Conservation (phyloP, 2,113 vertebrate species). For the Ctenodactylus gundi region DNA sequence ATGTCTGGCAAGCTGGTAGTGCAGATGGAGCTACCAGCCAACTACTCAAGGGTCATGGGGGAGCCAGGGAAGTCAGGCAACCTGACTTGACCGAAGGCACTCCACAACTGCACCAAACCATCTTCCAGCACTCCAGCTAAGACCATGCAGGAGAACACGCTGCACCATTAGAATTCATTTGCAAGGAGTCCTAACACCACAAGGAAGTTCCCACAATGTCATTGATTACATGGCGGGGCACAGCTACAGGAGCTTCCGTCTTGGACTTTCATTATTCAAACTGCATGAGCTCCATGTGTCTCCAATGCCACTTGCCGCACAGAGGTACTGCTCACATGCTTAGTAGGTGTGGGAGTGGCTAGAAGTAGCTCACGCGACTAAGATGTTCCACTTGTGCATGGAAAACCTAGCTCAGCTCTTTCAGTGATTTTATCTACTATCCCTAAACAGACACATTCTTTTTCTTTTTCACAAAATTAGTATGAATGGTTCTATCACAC, state of each 20-base stretch:
- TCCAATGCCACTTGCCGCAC: background rate
- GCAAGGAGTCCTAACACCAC: background rate
- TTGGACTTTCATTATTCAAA: background rate
- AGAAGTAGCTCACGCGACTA: background rate
- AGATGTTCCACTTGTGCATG: background rate
- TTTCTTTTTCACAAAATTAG: background rate
- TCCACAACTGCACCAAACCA: background rate
- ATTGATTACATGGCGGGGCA: background rate
- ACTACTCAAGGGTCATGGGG: too few species aligned
- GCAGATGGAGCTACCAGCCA: too few species aligned
- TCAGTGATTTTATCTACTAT: background rate
- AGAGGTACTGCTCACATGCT: background rate
- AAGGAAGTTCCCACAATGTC: background rate
- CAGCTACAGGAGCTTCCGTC: background rate
- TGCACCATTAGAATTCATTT: background rate
- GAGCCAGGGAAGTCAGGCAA: background rate
- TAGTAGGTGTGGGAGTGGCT: background rate
- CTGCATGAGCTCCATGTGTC: background rate
- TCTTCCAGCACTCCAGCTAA: too few species aligned
- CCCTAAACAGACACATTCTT: background rate
- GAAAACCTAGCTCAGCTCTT: background rate
- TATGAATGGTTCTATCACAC: background rate
- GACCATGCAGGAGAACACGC: background rate
- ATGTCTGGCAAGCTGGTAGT: too few species aligned
- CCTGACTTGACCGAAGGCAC: background rate